Base-by-base conservation (phyloP, 2,888 invertebrate species). In the Drosophila affinis region DNA sequence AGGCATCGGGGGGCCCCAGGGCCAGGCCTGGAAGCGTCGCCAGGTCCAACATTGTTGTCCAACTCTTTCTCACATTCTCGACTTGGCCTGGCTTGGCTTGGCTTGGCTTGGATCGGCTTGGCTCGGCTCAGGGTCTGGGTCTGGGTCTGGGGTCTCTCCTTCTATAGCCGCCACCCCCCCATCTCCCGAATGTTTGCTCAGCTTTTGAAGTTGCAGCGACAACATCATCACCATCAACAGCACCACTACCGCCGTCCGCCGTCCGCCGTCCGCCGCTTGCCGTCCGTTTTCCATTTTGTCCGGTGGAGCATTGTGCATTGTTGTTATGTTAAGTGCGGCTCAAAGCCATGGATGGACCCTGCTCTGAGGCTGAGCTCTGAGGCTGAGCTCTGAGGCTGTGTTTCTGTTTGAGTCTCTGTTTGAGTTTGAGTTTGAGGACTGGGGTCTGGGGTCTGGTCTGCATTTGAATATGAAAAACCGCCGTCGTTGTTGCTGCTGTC, bases 121-220 rank as follows among this genome's bases (percentile, higher is more conserved):
- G 29, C 29, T 46, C 58, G 54, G 60, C 53, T 32, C 55, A 54
- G 27, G 47, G 54, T 29, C 54, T 53, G 34, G 47, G 53, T 24
- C 5, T 24, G 24, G 24, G 24, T 44, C 17, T 24, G 10, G 34
- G 7, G 47, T 21, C 39, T 39, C 34, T 58, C 34, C 48, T 34
- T 47, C 21, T 58, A 24, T 44, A n/a, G 34, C 46, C 9, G n/a
- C 29, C 49, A 49, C 34, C 54, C 39, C 49, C 45, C 52, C 52
- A 44, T 57, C 9, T 4, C 29, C 56, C 57, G 49, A 55, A 34
- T 87, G 75, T 87, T 83, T 87, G 77, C 77, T 70, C 77, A 81
- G 86, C 86, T 85, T 83, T 87, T 87, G 88, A 83, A 81, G 88
- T 83, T 85, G 75, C 72, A 85, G 87, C 87, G 82, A 82, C 87